Percentiles rank a stretch among this genome's conserved stretches.
These are phyloP conservation scores for Chrysogorgia sp. DNA, from an alignment of 92 coral and sea anemone genomes.

Conservation along the genomic window DNA sequence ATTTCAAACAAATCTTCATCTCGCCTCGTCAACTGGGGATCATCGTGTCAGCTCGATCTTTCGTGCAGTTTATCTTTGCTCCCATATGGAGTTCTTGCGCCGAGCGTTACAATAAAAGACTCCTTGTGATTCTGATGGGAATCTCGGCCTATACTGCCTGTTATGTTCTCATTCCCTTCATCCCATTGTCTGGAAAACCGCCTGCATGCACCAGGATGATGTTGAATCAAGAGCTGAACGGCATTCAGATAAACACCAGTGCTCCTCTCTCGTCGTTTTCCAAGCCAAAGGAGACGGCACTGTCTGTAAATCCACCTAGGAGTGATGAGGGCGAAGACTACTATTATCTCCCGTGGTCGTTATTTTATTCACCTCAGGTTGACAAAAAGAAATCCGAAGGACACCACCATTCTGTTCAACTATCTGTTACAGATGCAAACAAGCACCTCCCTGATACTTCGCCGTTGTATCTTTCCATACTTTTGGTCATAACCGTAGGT, in stretches of 20 bases:
- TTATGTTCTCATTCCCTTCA: slow-evolving; percentile 76
- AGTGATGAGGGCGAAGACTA: slow-evolving; percentile 63
- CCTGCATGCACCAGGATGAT: slow-evolving; percentile 67
- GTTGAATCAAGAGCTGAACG: slow-evolving; percentile 56
- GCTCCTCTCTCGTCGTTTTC: slow-evolving; percentile 24
- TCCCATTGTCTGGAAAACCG: slow-evolving; percentile 82
- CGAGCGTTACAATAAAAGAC: slow-evolving; percentile 87
- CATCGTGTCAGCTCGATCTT: slow-evolving; percentile 87
- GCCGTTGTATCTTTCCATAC: slow-evolving; percentile 69
- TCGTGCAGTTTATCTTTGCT: slow-evolving; percentile 87
- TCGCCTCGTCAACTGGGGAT: slow-evolving; percentile 98
- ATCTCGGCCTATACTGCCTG: slow-evolving; percentile 80
- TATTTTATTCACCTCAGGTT: slow-evolving; percentile 72
- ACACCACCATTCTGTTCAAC: slow-evolving; percentile 8
- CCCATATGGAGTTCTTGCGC: slow-evolving; percentile 96
- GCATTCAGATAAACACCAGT: slow-evolving; percentile 38
- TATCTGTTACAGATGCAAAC: slow-evolving; percentile 60
- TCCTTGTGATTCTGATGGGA: slow-evolving; percentile 78
- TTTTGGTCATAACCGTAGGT: slow-evolving; percentile 73
- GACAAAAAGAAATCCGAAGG: slow-evolving; percentile 70
- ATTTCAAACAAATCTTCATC: slow-evolving; percentile 90
- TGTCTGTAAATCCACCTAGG: slow-evolving; percentile 48
- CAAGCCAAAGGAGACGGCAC: slow-evolving; percentile 26
- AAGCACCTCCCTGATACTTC: slow-evolving; percentile 84
- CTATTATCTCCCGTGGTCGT: slow-evolving; percentile 83